These are phyloP conservation scores for Formica selysi DNA, from an alignment of 1,140 invertebrate species.

Conservation along the genomic window DNA sequence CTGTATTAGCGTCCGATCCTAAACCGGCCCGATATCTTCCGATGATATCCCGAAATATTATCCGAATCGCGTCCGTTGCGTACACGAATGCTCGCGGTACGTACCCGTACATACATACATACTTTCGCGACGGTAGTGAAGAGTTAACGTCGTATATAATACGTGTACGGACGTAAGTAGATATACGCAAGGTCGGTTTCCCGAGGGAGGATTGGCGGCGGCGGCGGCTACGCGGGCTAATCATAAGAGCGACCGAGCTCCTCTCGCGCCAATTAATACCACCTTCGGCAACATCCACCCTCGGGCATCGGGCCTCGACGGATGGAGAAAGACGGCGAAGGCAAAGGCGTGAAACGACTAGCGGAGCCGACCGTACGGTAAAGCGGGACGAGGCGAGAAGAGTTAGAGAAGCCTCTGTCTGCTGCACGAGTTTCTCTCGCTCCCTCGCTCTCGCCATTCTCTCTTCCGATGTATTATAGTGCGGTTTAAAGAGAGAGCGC, in stretches of 20 bases:
- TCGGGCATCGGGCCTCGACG: constrained; percentile 1
- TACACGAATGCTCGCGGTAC: neutral
- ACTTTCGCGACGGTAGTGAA: neutral
- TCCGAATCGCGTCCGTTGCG: neutral
- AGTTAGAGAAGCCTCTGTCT: constrained; percentile 12
- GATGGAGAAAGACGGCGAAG: constrained; percentile 7
- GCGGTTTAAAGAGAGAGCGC: constrained; percentile 50
- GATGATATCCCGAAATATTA: constrained; percentile 36
- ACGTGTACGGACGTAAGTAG: constrained; percentile 36
- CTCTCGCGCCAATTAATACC: constrained; percentile 83
- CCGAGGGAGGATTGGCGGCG: constrained; percentile 68
- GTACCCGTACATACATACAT: neutral
- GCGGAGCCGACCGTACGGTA: neutral
- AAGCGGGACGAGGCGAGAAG: constrained; percentile 39
- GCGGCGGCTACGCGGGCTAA: constrained; percentile 82
- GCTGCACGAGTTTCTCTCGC: constrained; percentile 42
- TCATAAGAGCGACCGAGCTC: constrained; percentile 80
- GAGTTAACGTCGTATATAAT: neutral
- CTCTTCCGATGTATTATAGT: constrained; percentile 53
- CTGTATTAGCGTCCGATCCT: constrained; percentile 78
- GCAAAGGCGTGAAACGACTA: constrained; percentile 52
- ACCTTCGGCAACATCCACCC: constrained; percentile 80
- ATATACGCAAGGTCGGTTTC: constrained; percentile 45
- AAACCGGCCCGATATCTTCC: constrained; percentile 13
- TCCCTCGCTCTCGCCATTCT: constrained; percentile 12